phyloP scores from a whole-genome alignment of 2,888 invertebrate species.

The Smittia sp. region DNA sequence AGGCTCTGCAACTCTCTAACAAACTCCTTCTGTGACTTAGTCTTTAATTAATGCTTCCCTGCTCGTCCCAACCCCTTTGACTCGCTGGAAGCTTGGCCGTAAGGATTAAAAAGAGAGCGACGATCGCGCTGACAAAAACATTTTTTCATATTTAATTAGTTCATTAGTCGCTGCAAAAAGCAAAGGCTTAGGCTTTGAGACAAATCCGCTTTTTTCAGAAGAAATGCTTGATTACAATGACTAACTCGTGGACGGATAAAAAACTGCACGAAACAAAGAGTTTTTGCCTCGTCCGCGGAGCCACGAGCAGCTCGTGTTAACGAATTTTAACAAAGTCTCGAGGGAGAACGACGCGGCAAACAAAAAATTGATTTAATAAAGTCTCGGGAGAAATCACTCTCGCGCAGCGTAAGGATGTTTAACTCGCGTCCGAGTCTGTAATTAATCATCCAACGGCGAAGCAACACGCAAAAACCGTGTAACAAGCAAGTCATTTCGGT shows the following conservation, averaged over 20 bases:
- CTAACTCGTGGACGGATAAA: background rate
- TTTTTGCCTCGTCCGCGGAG: background rate
- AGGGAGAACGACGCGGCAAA: background rate
- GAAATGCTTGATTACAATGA: background rate
- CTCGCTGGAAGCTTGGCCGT: too few species aligned
- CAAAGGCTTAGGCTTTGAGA: background rate
- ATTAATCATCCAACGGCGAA: conserved; percentile 1
- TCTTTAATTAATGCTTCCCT: too few species aligned
- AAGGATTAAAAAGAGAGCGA: too few species aligned
- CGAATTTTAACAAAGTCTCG: background rate
- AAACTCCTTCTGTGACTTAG: too few species aligned
- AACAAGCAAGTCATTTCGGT: conserved; percentile 25
- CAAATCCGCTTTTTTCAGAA: background rate
- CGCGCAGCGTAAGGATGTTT: background rate
- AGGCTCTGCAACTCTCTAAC: too few species aligned
- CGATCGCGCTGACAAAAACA: background rate
- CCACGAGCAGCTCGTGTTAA: background rate
- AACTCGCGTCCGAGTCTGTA: background rate
- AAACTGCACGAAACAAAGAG: background rate
- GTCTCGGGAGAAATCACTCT: background rate
- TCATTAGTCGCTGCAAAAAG: conserved; percentile 2
- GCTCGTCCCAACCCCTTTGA: too few species aligned
- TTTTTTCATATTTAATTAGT: conserved; percentile 19
- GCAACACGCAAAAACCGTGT: conserved; percentile 16
- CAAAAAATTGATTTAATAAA: background rate